Evolutionary conservation across 1,140 invertebrate genomes (phyloP).

Genomic region (Uloborus diversus): DNA sequence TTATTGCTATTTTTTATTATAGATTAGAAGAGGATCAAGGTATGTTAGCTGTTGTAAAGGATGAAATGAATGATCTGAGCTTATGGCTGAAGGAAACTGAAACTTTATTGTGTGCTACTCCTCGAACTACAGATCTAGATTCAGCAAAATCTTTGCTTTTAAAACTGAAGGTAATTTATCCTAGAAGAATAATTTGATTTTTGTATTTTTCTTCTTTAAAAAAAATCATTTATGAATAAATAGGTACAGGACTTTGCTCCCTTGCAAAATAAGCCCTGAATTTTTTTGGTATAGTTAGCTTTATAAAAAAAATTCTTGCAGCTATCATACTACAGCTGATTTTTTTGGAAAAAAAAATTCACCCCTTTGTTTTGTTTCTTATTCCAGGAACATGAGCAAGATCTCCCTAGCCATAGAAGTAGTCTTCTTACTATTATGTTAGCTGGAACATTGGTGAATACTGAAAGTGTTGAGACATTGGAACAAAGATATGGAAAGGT

Average conservation of each 20-base stretch:
- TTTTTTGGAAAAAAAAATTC: background rate
- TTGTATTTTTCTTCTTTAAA: no score
- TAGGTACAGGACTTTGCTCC: no score
- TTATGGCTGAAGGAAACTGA: conserved; percentile 68
- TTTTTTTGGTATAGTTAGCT: background rate
- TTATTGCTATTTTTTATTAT: conserved; percentile 33
- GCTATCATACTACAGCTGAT: no score
- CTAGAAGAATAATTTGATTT: no score
- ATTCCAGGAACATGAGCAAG: conserved; percentile 62
- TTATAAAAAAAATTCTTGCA: background rate
- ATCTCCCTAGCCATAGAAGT: conserved; percentile 61
- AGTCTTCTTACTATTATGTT: conserved; percentile 46
- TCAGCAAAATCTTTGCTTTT: conserved; percentile 63
- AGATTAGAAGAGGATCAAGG: conserved; percentile 62
- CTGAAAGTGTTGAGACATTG: conserved; percentile 47
- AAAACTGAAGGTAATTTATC: conserved; percentile 44
- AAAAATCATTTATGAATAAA: no score
- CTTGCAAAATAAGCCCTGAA: no score
- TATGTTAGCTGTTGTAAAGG: conserved; percentile 63
- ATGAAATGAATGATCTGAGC: conserved; percentile 66
- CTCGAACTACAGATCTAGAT: conserved; percentile 75
- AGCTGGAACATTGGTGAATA: conserved; percentile 42
- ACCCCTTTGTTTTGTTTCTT: background rate
- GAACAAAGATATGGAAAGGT: conserved; percentile 49
- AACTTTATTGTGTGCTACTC: conserved; percentile 71